Evolutionary conservation across 2,888 invertebrate species (phyloP).

Genomic region (Chrysodeixis includens): DNA sequence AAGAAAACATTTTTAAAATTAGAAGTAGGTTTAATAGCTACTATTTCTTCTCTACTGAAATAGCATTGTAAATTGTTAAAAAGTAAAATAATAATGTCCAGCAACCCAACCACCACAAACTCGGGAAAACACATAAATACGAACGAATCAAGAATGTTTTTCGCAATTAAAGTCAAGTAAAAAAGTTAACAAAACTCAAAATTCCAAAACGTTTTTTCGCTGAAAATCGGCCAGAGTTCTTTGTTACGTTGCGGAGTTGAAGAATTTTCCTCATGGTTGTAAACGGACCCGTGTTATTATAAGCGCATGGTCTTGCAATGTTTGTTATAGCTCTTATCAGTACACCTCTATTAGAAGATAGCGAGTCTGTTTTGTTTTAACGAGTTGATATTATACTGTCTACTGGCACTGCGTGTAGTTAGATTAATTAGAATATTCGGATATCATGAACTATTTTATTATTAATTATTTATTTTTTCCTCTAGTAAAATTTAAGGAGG

Average conservation of each 20-base stretch:
- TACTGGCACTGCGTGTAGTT: no score
- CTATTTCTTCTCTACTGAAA: no score
- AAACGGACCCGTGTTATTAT: neutral
- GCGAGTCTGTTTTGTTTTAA: neutral
- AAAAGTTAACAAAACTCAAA: constrained; percentile 4
- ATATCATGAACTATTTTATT: no score
- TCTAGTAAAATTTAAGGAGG: no score
- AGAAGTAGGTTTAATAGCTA: no score
- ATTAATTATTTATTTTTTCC: no score
- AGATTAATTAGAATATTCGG: no score
- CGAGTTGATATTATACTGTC: no score
- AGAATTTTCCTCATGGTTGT: neutral
- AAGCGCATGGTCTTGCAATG: neutral
- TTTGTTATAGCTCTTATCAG: neutral
- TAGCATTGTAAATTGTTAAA: no score
- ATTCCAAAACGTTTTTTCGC: neutral
- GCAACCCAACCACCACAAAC: neutral
- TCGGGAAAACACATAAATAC: neutral
- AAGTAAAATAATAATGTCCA: neutral
- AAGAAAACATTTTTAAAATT: no score
- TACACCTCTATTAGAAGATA: neutral
- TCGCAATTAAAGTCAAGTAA: constrained; percentile 3
- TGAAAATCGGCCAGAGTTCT: neutral
- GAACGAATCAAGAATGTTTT: neutral
- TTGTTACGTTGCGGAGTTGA: neutral